These are phyloP conservation scores for Schizaphis graminum DNA, from an alignment of 2,888 invertebrate species.

Conservation along the genomic window DNA sequence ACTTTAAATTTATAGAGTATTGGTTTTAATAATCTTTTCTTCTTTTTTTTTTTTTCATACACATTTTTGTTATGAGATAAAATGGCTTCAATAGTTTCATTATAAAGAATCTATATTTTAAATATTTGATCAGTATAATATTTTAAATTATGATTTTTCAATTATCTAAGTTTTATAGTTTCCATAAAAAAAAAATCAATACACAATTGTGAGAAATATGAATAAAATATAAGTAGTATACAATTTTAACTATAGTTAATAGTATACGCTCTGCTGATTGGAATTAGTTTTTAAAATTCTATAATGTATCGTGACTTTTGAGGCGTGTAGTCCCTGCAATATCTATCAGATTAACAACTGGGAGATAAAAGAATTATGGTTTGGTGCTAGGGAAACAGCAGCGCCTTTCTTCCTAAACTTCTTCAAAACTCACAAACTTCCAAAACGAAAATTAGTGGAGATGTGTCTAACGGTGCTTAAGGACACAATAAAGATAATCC, in stretches of 20 bases:
- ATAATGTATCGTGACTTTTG: background rate
- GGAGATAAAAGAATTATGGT: background rate
- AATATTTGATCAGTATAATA: background rate
- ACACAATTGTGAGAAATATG: background rate
- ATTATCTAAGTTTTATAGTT: background rate
- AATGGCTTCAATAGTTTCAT: background rate
- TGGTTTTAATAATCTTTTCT: background rate
- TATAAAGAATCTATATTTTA: background rate
- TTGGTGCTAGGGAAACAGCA: background rate
- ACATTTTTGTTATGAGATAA: background rate
- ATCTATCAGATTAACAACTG: background rate
- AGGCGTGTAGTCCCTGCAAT: background rate
- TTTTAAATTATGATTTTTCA: background rate
- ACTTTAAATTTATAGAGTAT: background rate
- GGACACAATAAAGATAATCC: background rate
- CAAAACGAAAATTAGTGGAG: background rate
- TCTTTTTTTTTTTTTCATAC: background rate
- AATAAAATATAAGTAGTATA: background rate
- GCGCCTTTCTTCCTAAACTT: background rate
- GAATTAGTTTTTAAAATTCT: background rate
- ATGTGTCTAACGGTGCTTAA: background rate
- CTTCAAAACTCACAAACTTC: background rate
- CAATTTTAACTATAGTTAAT: background rate
- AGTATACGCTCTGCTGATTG: background rate
- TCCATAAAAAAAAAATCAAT: background rate